These are phyloP conservation scores for Rotaria macrura DNA, from an alignment of 2,888 invertebrate species.

Conservation along the genomic window DNA sequence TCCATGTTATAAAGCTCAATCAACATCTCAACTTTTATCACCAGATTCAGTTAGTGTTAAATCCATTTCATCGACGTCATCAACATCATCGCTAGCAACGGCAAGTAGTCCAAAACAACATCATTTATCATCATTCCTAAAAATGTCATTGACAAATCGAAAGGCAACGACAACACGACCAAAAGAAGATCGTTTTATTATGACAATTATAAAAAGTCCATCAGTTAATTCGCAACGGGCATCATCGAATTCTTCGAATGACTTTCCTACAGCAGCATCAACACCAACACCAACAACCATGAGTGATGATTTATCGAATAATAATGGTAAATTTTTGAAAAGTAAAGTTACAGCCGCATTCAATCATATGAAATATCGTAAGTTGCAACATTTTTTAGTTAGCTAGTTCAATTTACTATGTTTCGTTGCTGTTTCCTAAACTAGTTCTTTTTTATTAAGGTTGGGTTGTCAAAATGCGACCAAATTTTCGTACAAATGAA, in stretches of 20 bases:
- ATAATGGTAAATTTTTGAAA: not conserved
- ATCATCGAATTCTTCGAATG: not conserved
- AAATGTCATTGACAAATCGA: not conserved
- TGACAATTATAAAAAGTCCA: not conserved
- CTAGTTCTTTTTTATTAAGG: not conserved
- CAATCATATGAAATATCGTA: slow-evolving; percentile 18
- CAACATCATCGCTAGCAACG: not conserved
- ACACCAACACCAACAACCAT: not conserved
- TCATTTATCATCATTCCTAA: not conserved
- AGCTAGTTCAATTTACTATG: no score
- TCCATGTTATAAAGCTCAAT: not conserved
- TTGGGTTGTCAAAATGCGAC: not conserved
- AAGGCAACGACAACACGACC: not conserved
- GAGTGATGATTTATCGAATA: not conserved
- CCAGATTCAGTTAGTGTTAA: not conserved
- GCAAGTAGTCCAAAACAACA: not conserved
- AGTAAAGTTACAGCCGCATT: not conserved
- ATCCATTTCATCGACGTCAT: not conserved
- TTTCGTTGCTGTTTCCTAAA: not conserved
- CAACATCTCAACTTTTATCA: not conserved
- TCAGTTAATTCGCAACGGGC: not conserved
- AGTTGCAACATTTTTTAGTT: not conserved
- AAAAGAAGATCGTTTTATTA: slow-evolving; percentile 4
- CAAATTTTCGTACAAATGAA: slow-evolving; percentile 18
- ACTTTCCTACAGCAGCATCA: not conserved